Percentiles rank a stretch among this genome's conserved stretches.
These are phyloP conservation scores for Calephelis nemesis DNA, from an alignment of 1,140 invertebrate species.

Conservation along the genomic window DNA sequence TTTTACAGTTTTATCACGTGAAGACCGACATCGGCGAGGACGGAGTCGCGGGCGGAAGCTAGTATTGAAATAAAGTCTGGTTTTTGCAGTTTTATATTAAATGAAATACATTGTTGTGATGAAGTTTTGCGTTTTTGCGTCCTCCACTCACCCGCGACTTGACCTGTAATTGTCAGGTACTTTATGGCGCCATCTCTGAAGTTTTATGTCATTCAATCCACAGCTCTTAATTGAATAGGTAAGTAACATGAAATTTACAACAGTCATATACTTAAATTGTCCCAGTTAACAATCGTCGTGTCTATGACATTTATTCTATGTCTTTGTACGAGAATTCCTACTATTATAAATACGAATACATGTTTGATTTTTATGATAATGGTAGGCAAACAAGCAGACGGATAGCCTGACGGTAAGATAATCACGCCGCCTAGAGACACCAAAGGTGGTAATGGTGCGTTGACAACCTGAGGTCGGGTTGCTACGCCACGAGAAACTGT, in stretches of 20 bases:
- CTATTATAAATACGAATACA: too few species aligned
- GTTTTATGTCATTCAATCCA: conserved; percentile 75
- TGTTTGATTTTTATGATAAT: too few species aligned
- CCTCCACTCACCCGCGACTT: conserved; percentile 34
- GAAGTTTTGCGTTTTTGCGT: background rate
- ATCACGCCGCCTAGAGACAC: too few species aligned
- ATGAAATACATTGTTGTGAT: background rate
- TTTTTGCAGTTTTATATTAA: conserved; percentile 15
- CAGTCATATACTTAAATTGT: conserved; percentile 61
- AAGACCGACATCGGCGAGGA: too few species aligned
- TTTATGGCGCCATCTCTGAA: conserved; percentile 67
- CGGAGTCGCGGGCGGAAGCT: too few species aligned
- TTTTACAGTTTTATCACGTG: too few species aligned
- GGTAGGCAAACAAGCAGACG: too few species aligned
- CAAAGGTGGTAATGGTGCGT: too few species aligned
- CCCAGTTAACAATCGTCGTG: conserved; percentile 52
- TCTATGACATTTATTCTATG: conserved; percentile 26
- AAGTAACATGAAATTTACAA: conserved; percentile 72
- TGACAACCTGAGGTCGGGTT: too few species aligned
- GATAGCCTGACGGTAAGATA: too few species aligned
- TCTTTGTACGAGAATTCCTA: background rate
- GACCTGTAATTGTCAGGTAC: conserved; percentile 66
- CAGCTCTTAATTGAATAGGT: conserved; percentile 69
- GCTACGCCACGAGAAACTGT: too few species aligned
- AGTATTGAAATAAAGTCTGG: too few species aligned